Conservation (phyloP, 2,797 vertebrate species). For the Furcifer pardalis region DNA sequence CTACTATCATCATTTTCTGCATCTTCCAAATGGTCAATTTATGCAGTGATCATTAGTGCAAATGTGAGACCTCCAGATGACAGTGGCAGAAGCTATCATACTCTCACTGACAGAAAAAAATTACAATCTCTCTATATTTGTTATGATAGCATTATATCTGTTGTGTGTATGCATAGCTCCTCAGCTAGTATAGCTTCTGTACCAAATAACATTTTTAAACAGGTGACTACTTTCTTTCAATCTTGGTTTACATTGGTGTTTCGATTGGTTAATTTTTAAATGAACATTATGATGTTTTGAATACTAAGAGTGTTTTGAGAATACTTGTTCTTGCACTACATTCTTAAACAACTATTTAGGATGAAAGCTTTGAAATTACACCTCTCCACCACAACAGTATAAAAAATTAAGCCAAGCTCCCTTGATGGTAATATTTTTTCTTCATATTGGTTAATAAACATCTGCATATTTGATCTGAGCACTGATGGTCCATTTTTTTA, state of each 20-base stretch:
- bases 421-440: slow-evolving; percentile 28
- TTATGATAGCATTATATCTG: no score
- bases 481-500: slow-evolving; percentile 12
- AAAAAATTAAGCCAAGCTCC: slow-evolving; percentile 40
- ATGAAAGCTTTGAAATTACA: slow-evolving; percentile 46
- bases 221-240: slow-evolving; percentile 53
- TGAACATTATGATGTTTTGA: slow-evolving; percentile 55
- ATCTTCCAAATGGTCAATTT: no score
- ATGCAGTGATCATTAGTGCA: no score
- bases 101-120: no score
- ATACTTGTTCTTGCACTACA: slow-evolving; percentile 55
- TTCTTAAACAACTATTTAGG: slow-evolving; percentile 53
- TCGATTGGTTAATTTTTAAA: slow-evolving; percentile 50
- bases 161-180: no score
- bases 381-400: neutral
- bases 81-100: no score
- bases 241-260: slow-evolving; percentile 53
- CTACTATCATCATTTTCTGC: no score
- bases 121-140: no score
- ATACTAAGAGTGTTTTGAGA: slow-evolving; percentile 62
- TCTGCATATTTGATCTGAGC: slow-evolving; percentile 31
- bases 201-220: slow-evolving; percentile 23
- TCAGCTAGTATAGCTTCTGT: neutral
- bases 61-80: no score
- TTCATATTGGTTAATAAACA: slow-evolving; percentile 18